These are phyloP conservation scores for Pyrocoelia pectoralis DNA, from an alignment of 2,888 invertebrate species.

Conservation along the genomic window DNA sequence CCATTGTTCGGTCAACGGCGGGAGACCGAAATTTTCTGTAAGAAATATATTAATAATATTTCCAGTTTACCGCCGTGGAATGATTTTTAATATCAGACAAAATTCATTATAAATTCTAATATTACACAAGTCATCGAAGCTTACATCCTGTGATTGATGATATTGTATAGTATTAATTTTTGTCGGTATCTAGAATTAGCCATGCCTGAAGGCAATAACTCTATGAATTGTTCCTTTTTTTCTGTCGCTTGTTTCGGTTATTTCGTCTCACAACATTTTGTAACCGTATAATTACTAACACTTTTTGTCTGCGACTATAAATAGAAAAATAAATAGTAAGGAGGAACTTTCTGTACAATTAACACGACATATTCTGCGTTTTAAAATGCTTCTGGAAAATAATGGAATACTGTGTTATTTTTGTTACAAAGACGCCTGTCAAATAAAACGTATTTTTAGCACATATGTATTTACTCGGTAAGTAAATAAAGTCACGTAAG, in stretches of 20 bases:
- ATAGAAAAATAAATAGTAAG: conserved; percentile 38
- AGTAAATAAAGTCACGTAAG: background rate
- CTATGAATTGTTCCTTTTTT: conserved; percentile 41
- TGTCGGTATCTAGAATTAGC: conserved; percentile 52
- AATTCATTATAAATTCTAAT: conserved; percentile 44
- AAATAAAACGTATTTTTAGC: conserved; percentile 4
- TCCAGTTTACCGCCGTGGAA: background rate
- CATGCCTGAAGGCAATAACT: conserved; percentile 52
- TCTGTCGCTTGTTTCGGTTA: conserved; percentile 33
- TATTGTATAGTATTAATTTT: conserved; percentile 49
- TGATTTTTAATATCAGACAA: conserved; percentile 23
- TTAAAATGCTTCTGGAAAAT: conserved; percentile 24
- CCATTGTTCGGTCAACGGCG: conserved; percentile 5
- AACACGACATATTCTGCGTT: conserved; percentile 23
- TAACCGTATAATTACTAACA: conserved; percentile 35
- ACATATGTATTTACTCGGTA: background rate
- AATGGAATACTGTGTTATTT: conserved; percentile 28
- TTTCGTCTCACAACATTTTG: conserved; percentile 37
- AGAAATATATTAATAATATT: background rate
- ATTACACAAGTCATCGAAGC: conserved; percentile 50
- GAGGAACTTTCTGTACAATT: conserved; percentile 24
- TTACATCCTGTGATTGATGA: conserved; percentile 54
- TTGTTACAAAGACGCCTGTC: conserved; percentile 16
- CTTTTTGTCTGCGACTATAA: conserved; percentile 34
- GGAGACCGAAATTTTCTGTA: background rate